These are phyloP conservation scores for Papilio machaon DNA, from an alignment of 1,140 invertebrate genomes.

Conservation along the genomic window DNA sequence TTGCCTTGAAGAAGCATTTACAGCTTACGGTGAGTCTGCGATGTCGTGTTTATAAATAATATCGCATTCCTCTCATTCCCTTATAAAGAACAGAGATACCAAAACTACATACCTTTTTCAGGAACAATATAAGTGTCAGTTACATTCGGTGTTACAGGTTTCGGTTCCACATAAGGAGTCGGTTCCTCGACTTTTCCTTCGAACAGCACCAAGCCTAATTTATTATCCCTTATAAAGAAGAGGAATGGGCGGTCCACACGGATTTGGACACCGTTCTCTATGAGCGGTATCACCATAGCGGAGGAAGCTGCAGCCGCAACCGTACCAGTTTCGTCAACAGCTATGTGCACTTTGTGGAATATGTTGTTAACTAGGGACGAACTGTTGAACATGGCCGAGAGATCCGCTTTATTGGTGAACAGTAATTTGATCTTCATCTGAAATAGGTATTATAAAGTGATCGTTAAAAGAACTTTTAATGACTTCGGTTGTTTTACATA, in stretches of 20 bases:
- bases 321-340: slow-evolving; percentile 88
- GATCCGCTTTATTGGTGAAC: slow-evolving; percentile 84
- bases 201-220: slow-evolving; percentile 84
- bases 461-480: slow-evolving; percentile 17
- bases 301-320: slow-evolving; percentile 87
- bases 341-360: slow-evolving; percentile 87
- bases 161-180: slow-evolving; percentile 46
- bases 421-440: slow-evolving; percentile 85
- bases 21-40: too few relatives aligned
- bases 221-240: slow-evolving; percentile 86
- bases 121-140: background rate
- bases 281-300: slow-evolving; percentile 84
- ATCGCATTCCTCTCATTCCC: background rate
- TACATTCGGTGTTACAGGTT: slow-evolving; percentile 18
- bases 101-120: slow-evolving; percentile 6
- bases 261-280: slow-evolving; percentile 70
- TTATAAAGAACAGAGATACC: background rate
- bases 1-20: background rate
- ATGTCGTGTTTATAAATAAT: background rate
- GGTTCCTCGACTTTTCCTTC: slow-evolving; percentile 85
- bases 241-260: slow-evolving; percentile 87
- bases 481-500: too few relatives aligned
- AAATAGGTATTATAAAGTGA: slow-evolving; percentile 24
- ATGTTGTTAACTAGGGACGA: slow-evolving; percentile 83
- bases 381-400: slow-evolving; percentile 83